Evolutionary conservation across 2,888 invertebrate species (phyloP).

Genomic region (Xestia rhomboidea): DNA sequence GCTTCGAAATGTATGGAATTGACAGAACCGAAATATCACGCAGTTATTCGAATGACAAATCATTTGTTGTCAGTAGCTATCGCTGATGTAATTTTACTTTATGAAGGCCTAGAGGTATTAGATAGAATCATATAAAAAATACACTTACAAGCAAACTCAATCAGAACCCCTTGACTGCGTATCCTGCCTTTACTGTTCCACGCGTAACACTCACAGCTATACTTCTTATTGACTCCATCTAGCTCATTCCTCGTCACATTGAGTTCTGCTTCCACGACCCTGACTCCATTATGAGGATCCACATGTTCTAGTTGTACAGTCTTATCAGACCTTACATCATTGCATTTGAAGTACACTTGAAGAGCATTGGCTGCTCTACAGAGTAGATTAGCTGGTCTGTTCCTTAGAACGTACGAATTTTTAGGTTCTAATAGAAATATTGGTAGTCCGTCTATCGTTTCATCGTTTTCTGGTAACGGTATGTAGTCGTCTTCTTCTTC

Average conservation of each 20-base stretch:
- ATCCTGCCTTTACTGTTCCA: constrained; percentile 95
- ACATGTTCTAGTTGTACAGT: constrained; percentile 93
- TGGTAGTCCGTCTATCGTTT: constrained; percentile 93
- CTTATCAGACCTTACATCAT: constrained; percentile 90
- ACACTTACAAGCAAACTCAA: constrained; percentile 96
- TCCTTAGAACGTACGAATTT: constrained; percentile 96
- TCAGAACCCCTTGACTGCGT: constrained; percentile 94
- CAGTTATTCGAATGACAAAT: background rate
- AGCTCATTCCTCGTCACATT: constrained; percentile 95
- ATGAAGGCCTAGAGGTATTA: background rate
- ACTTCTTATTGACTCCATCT: constrained; percentile 95
- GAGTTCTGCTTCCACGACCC: constrained; percentile 94
- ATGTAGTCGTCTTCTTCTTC: constrained; percentile 90
- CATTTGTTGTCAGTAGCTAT: background rate
- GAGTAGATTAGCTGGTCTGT: constrained; percentile 95
- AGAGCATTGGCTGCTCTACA: constrained; percentile 97
- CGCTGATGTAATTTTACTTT: background rate
- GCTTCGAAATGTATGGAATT: background rate
- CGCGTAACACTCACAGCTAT: constrained; percentile 96
- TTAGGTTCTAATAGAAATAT: constrained; percentile 97
- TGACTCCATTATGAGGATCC: constrained; percentile 94
- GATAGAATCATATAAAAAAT: background rate
- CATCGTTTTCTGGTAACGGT: constrained; percentile 89
- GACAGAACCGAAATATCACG: background rate
- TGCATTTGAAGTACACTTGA: constrained; percentile 95